Base-by-base conservation (phyloP, 2,888 invertebrate genomes). In the Panopea generosa region DNA sequence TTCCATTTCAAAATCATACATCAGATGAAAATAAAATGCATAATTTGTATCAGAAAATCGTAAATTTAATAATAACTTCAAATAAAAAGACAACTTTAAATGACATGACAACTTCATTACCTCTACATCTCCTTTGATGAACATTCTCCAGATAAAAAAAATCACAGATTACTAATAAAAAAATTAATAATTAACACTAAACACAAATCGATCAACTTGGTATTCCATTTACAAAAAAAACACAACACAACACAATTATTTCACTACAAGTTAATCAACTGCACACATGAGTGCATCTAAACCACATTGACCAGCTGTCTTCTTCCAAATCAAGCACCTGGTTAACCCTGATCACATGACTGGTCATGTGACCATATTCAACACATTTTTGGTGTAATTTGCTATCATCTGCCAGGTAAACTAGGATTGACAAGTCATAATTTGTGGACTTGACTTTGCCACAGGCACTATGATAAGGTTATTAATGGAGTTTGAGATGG, bases 261-360 rank as follows among this genome's bases (percentile, higher is more conserved):
- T 33, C 57, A 57, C 67, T 9, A 45, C 38, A n/a, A 57, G 57
- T 59, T 59, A 67, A 67, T 67, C 56, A 67, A 57, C 57, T 68
- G 68, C 57, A 77, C 77, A 77, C 68, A 33, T 60, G 63, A 77
- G 72, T 77, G 72, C 72, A 73, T 56, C 68, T 73, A 33, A 29
- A 40, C 56, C 38, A 67, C 68, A 65, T 50, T 69, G 72, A 77
- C 72, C 77, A 77, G 72, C 77, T 77, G 77, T 77, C 77, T 68
- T 75, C 63, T 53, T 33, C 63, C 50, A 57, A 38, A 56, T 67
- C 63, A 76, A 77, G 72, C 77, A 77, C 77, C 77, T 77, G 77
- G 77, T 57, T 77, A 60, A 77, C 72, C 72, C 47, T 66, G 60
- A 69, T 77, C 77, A 77, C 38, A 22, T 65, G 72, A 71, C 57